Evolutionary conservation across 2,888 invertebrate species (phyloP), one percentile per base, ranked within the genome.

Genomic region (Fissipunctia ypsillon): DNA sequence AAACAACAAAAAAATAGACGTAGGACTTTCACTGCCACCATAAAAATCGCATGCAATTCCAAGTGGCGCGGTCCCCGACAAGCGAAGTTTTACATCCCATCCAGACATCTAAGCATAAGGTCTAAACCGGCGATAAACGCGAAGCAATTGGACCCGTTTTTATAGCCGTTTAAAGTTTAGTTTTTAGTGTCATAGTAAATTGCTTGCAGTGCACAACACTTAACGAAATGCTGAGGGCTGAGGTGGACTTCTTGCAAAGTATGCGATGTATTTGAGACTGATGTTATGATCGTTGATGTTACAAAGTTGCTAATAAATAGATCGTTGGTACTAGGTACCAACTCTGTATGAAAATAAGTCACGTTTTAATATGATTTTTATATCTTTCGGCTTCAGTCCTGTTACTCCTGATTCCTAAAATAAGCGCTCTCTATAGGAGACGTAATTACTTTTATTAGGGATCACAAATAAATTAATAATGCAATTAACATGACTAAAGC

Each of bases 171-270:
- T 90, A 90, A 89, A 88, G 75, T 89, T 88, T 87, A 89, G 87
- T 87, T 90, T 92, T 93, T 90, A 93, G 88, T 92, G 90, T 88
- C 85, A 90, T 87, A 88, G 90, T 84, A 90, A 91, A 91, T 91
- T 91, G 88, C 87, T 84, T 88, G 86, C 72, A 80, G 78, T 66
- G 16, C 66, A n/a, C 65, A 56, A 73, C 73, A 65, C 69, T 78
- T 77, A 67, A 73, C 71, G 61, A 80, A 84, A 87, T 86, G 80
- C 81, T 38, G 73, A 81, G 61, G 78, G 63, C 25, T 69, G 69
- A 56, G n/a, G 59, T 66, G 61, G 45, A 38, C 6, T 38, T 66
- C 57, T 61, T 64, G 43, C 60, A 69, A 57, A 54, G 43, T 60
- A 22, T 72, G 41, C 31, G 41, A 41, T 31, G 50, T 28, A 16